Percentiles rank a stretch among this genome's conserved stretches.
These are phyloP conservation scores for Corythoichthys haematopterus DNA, from an alignment of 2,113 vertebrate genomes.

Conservation along the genomic window DNA sequence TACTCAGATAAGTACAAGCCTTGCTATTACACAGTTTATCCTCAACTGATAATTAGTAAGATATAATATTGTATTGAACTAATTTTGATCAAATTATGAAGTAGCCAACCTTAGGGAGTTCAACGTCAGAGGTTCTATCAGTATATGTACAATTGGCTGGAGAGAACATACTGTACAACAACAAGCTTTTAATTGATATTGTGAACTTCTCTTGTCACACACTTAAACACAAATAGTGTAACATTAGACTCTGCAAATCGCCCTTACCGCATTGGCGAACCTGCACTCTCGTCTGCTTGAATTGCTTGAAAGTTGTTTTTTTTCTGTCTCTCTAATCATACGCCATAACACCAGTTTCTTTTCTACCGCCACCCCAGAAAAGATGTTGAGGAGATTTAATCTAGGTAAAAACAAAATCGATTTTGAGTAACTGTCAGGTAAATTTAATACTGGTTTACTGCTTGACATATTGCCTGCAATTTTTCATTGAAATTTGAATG, in stretches of 20 bases:
- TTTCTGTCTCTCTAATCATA: constrained; percentile 58
- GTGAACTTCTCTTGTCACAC: constrained; percentile 2
- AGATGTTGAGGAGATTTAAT: constrained; percentile 58
- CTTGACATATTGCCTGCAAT: not conserved
- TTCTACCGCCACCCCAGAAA: constrained; percentile 45
- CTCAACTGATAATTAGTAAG: not conserved
- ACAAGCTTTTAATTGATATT: not conserved
- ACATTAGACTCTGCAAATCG: constrained; percentile 25
- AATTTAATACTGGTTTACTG: not conserved
- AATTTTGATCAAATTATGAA: not conserved
- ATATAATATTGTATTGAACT: not conserved
- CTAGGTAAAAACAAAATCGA: constrained; percentile 33
- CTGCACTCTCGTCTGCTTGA: constrained; percentile 46
- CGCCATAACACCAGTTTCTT: constrained; percentile 47
- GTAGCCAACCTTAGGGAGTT: not conserved
- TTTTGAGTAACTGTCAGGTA: constrained; percentile 3
- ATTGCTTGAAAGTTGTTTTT: constrained; percentile 66
- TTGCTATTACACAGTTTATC: not conserved
- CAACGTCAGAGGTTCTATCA: not conserved
- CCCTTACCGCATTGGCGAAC: constrained; percentile 37
- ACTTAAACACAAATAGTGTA: constrained; percentile 10
- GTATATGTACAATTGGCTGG: not conserved
- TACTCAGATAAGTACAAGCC: too few species aligned
- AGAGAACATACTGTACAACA: not conserved
- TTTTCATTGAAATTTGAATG: constrained; percentile 1